Percentiles rank a stretch among this genome's conserved stretches.
Conservation (phyloP, 2,113 vertebrate genomes). For the Sterna hirundo region DNA sequence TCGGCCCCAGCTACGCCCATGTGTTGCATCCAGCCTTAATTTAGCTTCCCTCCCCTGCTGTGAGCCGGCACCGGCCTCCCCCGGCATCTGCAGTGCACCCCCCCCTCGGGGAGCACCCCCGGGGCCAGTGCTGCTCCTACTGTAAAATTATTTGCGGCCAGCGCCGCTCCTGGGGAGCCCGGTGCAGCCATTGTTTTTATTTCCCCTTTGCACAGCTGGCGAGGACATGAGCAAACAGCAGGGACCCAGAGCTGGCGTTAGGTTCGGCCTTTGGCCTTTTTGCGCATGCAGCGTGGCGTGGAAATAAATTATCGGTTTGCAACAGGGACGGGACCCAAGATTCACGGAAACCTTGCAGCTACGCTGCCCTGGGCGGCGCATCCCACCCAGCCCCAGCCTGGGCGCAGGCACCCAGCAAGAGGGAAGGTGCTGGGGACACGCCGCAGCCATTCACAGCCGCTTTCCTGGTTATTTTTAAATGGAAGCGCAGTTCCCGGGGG, state of each 20-base stretch:
- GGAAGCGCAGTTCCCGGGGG: neutral
- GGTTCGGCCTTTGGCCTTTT: neutral
- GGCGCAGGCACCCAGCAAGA: neutral
- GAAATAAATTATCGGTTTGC: neutral
- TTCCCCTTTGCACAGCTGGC: neutral
- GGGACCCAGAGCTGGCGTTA: neutral
- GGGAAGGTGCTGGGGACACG: neutral
- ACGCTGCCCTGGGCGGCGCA: accelerated
- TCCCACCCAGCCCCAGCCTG: neutral
- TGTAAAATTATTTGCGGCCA: neutral
- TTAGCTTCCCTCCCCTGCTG: neutral
- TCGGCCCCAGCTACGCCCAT: conserved; percentile 2
- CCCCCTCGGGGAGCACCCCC: neutral
- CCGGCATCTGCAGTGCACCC: neutral
- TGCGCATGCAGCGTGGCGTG: accelerated
- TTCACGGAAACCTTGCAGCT: neutral
- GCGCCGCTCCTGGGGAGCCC: neutral
- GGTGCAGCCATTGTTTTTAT: neutral
- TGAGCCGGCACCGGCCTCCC: neutral
- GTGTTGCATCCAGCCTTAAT: conserved; percentile 3
- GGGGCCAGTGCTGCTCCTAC: neutral
- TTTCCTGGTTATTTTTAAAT: neutral
- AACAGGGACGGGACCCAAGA: accelerated
- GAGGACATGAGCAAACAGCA: neutral
- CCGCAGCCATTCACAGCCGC: neutral